Conservation (phyloP, 2,113 vertebrate genomes). For the Baryphthengus martii region DNA sequence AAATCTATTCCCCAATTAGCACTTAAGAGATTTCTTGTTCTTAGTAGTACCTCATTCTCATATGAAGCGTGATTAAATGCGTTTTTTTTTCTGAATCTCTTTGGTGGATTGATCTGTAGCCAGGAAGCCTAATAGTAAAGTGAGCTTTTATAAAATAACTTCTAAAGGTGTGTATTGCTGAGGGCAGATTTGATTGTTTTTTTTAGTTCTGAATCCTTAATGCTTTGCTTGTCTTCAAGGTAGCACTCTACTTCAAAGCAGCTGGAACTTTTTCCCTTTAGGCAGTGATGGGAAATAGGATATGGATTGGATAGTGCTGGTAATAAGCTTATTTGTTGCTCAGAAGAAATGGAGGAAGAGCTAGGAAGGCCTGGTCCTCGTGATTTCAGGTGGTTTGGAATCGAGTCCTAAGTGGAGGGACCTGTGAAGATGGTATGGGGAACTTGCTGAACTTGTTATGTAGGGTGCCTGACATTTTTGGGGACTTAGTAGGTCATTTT, state of each 20-base stretch:
- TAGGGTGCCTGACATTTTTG: slow-evolving; percentile 1
- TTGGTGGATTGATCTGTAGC: background rate
- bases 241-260: background rate
- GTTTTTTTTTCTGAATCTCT: background rate
- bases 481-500: slow-evolving; percentile 24
- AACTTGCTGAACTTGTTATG: slow-evolving; percentile 7
- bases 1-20: background rate
- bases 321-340: background rate
- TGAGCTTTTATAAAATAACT: background rate
- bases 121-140: background rate
- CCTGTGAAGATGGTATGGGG: background rate
- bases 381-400: slow-evolving; percentile 6
- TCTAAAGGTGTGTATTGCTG: background rate
- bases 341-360: background rate
- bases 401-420: background rate
- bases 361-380: background rate
- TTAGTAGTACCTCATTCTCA: background rate
- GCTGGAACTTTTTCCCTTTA: background rate
- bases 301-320: background rate
- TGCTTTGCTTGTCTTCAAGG: background rate
- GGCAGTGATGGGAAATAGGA: background rate
- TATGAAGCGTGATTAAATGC: background rate
- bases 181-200: slow-evolving; percentile 7
- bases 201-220: background rate
- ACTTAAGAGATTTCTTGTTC: background rate